Evolutionary conservation across 92 coral and sea anemone genomes (phyloP).

Genomic region (Siderastrea siderea): DNA sequence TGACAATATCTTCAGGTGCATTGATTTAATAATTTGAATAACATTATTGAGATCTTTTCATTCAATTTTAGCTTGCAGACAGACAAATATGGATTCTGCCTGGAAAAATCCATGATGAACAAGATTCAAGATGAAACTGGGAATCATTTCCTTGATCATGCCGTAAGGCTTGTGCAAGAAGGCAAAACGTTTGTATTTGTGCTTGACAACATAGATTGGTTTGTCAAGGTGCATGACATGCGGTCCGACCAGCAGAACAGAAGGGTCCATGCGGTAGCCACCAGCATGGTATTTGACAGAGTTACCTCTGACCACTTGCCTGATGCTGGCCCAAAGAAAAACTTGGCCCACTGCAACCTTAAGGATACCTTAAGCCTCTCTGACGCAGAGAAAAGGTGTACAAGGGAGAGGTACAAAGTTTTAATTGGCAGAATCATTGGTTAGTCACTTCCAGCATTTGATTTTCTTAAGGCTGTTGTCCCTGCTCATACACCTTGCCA

Average conservation of each 20-base stretch:
- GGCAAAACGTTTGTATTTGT: too few species aligned
- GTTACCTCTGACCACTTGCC: constrained; percentile 44
- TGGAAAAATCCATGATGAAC: constrained; percentile 30
- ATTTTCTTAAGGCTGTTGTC: constrained; percentile 29
- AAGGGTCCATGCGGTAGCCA: constrained; percentile 79
- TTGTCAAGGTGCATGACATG: too few species aligned
- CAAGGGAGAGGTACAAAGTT: constrained; percentile 62
- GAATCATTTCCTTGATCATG: too few species aligned
- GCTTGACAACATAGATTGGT: constrained; percentile 65
- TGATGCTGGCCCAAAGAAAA: constrained; percentile 52
- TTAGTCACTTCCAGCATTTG: constrained; percentile 59
- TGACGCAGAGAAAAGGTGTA: constrained; percentile 41
- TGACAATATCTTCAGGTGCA: too few species aligned
- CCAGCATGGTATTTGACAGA: too few species aligned
- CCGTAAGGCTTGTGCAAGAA: too few species aligned
- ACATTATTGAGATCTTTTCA: too few species aligned
- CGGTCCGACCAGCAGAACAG: too few species aligned
- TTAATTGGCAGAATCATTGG: constrained; percentile 63
- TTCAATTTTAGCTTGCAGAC: constrained; percentile 45
- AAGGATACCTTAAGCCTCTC: constrained; percentile 44
- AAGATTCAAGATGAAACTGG: constrained; percentile 41
- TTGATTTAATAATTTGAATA: too few species aligned
- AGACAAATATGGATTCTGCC: constrained; percentile 45
- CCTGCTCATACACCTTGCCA: constrained; percentile 49
- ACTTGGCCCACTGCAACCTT: constrained; percentile 10